Evolutionary conservation across 2,113 vertebrate species (phyloP), one percentile per base, ranked within the genome.

Genomic region (Mixornis gularis): DNA sequence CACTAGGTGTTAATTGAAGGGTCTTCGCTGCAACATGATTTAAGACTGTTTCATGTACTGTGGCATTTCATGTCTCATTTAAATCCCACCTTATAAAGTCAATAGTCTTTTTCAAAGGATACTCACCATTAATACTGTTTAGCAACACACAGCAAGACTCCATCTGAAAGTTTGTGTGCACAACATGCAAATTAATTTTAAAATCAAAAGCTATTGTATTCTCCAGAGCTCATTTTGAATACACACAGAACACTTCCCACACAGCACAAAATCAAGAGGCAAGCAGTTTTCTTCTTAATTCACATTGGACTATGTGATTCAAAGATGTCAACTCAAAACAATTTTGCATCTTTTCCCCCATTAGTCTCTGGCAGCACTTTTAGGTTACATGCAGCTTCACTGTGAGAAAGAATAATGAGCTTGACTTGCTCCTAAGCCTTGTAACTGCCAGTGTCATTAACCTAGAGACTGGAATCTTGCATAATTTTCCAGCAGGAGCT

Each of bases 61-160:
- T 44, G 63, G 83, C 59, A 71, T 79, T 94, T 94, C 81, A 84
- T 44, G 59, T 84, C 65, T 87, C 73, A 85, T 85, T 92, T 86
- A 65, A 81, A 52, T 55, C 51, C 49, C 69, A 64, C 34, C 64
- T 79, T 80, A 78, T 41, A 79, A 85, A 86, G 60, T 69, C 79
- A 92, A 17, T 14, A 79, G n/a, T 8, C 29, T 79, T 88, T 71
- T 72, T 84, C 81, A 72, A 38, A 32, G 78, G 81, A 83, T 93
- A 85, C 89, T 91, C 70, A 71, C 56, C 71, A 86, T 62, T 73
- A 68, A 63, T 25, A 83, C 78, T 85, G 77, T 84, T 79, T 70
- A 92, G 80, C 84, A 94, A 59, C 78, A 88, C 85, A 81, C 83
- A 94, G 84, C 27, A 76, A 92, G 91, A 86, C 36, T 79, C 83